Conservation (phyloP, 2,797 vertebrate species). For the Neomorphus geoffroyi region DNA sequence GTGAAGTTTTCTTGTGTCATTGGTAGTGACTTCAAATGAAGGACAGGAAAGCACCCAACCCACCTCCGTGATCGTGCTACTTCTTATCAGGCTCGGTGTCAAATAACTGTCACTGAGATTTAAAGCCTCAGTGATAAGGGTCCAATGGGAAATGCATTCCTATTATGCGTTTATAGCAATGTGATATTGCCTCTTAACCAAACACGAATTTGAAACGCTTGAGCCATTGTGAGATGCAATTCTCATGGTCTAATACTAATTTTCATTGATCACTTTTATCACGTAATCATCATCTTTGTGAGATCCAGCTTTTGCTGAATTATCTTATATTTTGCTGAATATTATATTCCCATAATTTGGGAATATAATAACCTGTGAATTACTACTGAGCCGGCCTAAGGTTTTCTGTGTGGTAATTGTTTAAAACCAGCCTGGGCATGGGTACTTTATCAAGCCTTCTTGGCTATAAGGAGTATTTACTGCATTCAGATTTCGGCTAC, state of each 20-base stretch:
- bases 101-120: conserved; percentile 12
- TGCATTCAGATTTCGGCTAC: background rate
- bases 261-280: conserved; percentile 29
- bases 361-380: background rate
- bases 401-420: fast-evolving
- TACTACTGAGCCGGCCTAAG: background rate
- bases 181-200: conserved; percentile 21
- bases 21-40: background rate
- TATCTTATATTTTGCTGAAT: no score
- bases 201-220: conserved; percentile 29
- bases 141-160: conserved; percentile 30
- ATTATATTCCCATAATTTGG: background rate
- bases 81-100: conserved; percentile 44
- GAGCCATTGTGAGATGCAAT: background rate
- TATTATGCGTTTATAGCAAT: conserved; percentile 30
- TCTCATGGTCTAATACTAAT: background rate
- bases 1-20: background rate
- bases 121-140: conserved; percentile 29
- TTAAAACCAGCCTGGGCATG: background rate
- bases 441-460: background rate
- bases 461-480: background rate
- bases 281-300: background rate
- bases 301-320: conserved; percentile 6
- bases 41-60: background rate
- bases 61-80: background rate